These are phyloP conservation scores for Mechanitis messenoides DNA, from an alignment of 2,888 invertebrate species.

Conservation along the genomic window DNA sequence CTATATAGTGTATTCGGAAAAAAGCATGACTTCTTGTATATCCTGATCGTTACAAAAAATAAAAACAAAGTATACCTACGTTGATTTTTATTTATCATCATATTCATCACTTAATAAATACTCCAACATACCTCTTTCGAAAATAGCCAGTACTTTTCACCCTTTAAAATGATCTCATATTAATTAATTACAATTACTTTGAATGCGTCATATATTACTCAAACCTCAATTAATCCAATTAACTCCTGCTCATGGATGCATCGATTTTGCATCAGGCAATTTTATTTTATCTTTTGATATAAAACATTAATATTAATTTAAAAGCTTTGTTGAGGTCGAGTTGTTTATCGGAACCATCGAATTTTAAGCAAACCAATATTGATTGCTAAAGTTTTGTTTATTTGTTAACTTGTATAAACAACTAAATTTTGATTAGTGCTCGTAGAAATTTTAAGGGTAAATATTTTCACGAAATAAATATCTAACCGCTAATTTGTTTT, in stretches of 20 bases:
- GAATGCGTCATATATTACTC: conserved; percentile 31
- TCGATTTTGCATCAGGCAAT: conserved; percentile 45
- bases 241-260: conserved; percentile 44
- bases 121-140: neutral
- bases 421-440: neutral
- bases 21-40: conserved; percentile 55
- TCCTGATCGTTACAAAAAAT: conserved; percentile 63
- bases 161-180: conserved; percentile 11
- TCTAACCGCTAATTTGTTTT: too few species aligned
- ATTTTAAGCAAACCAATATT: neutral
- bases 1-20: conserved; percentile 45
- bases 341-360: conserved; percentile 2
- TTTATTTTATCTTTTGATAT: conserved; percentile 44
- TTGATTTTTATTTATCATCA: conserved; percentile 12
- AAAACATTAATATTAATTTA: conserved; percentile 37
- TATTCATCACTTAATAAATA: neutral
- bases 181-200: conserved; percentile 32
- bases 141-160: neutral
- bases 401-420: neutral
- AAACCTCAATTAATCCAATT: conserved; percentile 47
- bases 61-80: conserved; percentile 47
- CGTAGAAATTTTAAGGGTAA: neutral
- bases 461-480: neutral
- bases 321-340: conserved; percentile 21
- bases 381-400: conserved; percentile 3